These are phyloP conservation scores for Grallaria varia DNA, from an alignment of 2,113 vertebrate genomes.

Conservation along the genomic window DNA sequence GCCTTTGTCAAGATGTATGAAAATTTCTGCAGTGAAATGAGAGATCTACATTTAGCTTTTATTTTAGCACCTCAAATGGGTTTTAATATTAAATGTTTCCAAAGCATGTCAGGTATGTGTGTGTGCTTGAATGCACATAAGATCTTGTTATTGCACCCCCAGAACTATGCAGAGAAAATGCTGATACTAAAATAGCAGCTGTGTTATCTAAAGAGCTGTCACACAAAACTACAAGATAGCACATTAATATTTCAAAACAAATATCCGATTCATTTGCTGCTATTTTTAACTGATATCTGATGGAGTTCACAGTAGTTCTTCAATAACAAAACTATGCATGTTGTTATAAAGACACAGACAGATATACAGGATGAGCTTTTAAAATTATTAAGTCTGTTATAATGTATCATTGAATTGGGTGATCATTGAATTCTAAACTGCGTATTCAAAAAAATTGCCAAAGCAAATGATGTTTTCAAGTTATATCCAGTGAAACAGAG, in stretches of 20 bases:
- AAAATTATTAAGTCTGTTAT: background rate
- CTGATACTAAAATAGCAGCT: background rate
- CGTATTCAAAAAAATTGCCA: background rate
- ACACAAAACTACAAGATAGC: background rate
- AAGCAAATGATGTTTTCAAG: background rate
- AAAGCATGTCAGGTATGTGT: rapidly evolving
- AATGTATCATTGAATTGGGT: background rate
- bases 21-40: background rate
- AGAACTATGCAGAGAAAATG: background rate
- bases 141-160: background rate
- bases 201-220: background rate
- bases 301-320: background rate
- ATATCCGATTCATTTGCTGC: background rate
- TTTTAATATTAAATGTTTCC: background rate
- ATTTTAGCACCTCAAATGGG: background rate
- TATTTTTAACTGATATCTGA: background rate
- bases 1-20: background rate
- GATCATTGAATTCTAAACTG: background rate
- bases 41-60: background rate
- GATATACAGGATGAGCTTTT: background rate
- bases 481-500: background rate
- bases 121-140: background rate
- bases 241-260: background rate
- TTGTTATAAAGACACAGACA: background rate
- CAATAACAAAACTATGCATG: background rate